Evolutionary conservation across 2,113 vertebrate genomes (phyloP).

Genomic region (Takifugu bimaculatus): DNA sequence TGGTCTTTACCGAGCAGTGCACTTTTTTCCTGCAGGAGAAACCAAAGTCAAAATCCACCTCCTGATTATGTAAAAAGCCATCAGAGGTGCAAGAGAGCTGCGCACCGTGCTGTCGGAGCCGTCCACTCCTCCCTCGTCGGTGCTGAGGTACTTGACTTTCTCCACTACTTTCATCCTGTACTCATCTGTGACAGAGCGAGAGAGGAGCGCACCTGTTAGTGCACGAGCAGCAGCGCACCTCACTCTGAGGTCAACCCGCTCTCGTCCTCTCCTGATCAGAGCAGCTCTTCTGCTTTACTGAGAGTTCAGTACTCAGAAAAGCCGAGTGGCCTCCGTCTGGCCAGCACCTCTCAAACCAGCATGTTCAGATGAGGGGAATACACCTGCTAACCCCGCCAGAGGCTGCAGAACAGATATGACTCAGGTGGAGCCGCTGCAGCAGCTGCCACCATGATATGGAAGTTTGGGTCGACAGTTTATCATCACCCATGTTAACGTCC

Average conservation of each 20-base stretch:
- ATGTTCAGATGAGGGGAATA: too few species aligned
- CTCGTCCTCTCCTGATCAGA: conserved; percentile 13
- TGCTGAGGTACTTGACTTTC: conserved; percentile 81
- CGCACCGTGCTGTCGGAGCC: conserved; percentile 73
- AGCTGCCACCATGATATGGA: too few species aligned
- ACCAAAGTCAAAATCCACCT: background rate
- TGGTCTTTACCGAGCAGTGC: conserved; percentile 67
- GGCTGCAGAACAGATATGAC: too few species aligned
- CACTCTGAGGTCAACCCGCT: conserved; percentile 17
- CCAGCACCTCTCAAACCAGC: too few species aligned
- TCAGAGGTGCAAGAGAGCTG: background rate
- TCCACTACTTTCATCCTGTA: conserved; percentile 94
- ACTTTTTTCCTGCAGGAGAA: conserved; percentile 65
- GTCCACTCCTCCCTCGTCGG: conserved; percentile 68
- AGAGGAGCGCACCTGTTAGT: conserved; percentile 40
- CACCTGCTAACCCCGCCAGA: too few species aligned
- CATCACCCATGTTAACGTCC: too few species aligned
- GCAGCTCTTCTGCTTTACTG: conserved; percentile 31
- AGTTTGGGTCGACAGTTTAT: too few species aligned
- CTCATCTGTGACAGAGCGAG: conserved; percentile 78
- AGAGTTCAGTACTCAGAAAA: conserved; percentile 52
- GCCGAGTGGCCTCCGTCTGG: too few species aligned
- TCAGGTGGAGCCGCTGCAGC: too few species aligned
- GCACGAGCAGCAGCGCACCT: background rate
- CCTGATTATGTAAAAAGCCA: background rate